Percentiles rank a stretch among this genome's conserved stretches.
Evolutionary conservation across 37 sponge, comb jelly and placozoan species (phyloP).

Genomic region (Aplysina aerophoba): DNA sequence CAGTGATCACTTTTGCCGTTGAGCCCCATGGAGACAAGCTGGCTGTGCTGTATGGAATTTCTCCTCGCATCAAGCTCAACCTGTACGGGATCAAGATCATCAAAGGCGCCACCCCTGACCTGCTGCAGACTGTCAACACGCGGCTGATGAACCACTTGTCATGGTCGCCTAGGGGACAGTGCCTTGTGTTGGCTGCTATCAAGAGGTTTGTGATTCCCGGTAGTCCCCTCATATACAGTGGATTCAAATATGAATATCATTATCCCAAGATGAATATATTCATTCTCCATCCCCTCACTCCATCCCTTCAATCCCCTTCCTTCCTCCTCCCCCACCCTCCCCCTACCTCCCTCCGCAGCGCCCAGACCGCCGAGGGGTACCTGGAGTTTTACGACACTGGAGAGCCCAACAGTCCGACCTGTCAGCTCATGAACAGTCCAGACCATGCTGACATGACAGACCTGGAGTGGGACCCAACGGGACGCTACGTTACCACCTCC

Average conservation of each 20-base stretch:
- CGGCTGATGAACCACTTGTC: slow-evolving; percentile 63
- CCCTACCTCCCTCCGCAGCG: not conserved
- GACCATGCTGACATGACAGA: slow-evolving; percentile 85
- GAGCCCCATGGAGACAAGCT: slow-evolving; percentile 93
- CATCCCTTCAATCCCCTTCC: no score
- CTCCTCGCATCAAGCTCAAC: slow-evolving; percentile 60
- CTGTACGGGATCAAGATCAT: slow-evolving; percentile 73
- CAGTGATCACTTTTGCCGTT: slow-evolving; percentile 72
- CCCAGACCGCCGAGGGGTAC: slow-evolving; percentile 70
- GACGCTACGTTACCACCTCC: slow-evolving; percentile 85
- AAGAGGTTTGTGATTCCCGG: slow-evolving; percentile 45
- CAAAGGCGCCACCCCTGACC: slow-evolving; percentile 18
- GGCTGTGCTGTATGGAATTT: slow-evolving; percentile 84
- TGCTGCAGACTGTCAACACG: slow-evolving; percentile 11
- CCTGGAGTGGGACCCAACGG: slow-evolving; percentile 98
- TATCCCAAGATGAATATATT: no score
- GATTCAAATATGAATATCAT: no score
- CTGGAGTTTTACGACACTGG: slow-evolving; percentile 91
- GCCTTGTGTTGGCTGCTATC: slow-evolving; percentile 84
- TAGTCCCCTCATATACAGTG: no score
- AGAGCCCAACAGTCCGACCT: slow-evolving; percentile 46
- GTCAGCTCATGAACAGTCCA: slow-evolving; percentile 66
- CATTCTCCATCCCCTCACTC: no score
- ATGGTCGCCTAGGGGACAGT: slow-evolving; percentile 94
- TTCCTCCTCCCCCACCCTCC: no score